A percentile compares a stretch with the other conserved stretches of the same genome.
These are phyloP conservation scores for Eulemur rubriventer DNA, from an alignment of 2,797 vertebrate species.

Conservation along the genomic window DNA sequence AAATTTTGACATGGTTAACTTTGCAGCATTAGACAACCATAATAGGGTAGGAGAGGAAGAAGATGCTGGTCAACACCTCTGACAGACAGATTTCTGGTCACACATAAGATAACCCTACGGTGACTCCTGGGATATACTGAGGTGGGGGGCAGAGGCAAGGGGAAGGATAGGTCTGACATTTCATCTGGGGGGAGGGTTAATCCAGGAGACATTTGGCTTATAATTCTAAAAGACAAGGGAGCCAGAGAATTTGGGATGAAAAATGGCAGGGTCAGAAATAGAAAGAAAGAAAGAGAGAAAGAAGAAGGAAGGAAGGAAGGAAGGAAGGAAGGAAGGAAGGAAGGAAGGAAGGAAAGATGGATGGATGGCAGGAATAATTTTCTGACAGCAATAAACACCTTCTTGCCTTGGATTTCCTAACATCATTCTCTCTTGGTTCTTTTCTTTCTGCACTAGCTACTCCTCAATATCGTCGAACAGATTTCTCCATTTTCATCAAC, in stretches of 20 bases:
- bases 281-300: no score
- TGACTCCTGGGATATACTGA: background rate
- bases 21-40: background rate
- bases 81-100: background rate
- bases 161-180: background rate
- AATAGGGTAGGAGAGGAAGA: background rate
- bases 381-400: background rate
- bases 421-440: background rate
- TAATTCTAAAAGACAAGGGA: background rate
- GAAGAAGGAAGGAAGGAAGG: rapidly evolving
- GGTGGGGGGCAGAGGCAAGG: background rate
- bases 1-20: background rate
- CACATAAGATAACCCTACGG: background rate
- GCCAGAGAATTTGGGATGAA: background rate
- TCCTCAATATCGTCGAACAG: background rate
- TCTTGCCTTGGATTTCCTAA: background rate
- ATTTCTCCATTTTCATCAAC: background rate
- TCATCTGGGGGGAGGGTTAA: background rate
- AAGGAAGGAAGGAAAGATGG: no score
- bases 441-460: background rate
- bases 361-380: background rate
- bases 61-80: background rate
- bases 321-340: no score
- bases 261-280: background rate
- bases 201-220: background rate